Conservation (phyloP, 1,140 invertebrate species). For the Bombus turneri region DNA sequence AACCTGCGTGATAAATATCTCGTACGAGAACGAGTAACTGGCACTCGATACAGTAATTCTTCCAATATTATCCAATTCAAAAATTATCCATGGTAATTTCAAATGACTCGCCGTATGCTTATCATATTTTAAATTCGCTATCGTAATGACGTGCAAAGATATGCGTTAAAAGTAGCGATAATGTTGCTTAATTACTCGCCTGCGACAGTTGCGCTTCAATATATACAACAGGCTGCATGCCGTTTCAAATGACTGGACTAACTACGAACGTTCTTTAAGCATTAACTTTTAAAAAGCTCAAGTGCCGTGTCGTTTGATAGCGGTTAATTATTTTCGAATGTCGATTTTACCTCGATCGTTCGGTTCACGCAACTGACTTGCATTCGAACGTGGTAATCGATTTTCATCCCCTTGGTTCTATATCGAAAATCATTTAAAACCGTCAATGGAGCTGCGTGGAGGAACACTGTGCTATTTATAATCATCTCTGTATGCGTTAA, state of each 20-base stretch:
- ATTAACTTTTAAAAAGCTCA: no score
- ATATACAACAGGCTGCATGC: background rate
- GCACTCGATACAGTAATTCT: background rate
- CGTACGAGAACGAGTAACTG: no score
- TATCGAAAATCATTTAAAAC: no score
- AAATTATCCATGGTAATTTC: background rate
- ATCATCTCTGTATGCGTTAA: accelerated
- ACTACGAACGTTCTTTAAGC: background rate
- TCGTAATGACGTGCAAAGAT: background rate
- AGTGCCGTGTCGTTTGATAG: no score
- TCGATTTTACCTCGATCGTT: background rate
- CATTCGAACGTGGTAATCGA: no score
- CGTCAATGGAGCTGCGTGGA: accelerated
- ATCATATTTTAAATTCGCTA: background rate
- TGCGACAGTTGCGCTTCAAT: background rate
- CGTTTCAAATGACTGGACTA: background rate
- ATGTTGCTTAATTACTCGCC: background rate
- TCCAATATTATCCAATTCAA: background rate
- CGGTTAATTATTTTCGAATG: background rate
- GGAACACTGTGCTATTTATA: no score
- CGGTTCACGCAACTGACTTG: accelerated
- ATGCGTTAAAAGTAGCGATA: background rate
- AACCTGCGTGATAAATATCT: no score
- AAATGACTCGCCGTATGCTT: background rate
- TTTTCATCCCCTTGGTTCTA: no score